A percentile compares a stretch with the other conserved stretches of the same genome.
These are phyloP conservation scores for Xenopus borealis DNA, from an alignment of 2,113 vertebrate species.

Conservation along the genomic window DNA sequence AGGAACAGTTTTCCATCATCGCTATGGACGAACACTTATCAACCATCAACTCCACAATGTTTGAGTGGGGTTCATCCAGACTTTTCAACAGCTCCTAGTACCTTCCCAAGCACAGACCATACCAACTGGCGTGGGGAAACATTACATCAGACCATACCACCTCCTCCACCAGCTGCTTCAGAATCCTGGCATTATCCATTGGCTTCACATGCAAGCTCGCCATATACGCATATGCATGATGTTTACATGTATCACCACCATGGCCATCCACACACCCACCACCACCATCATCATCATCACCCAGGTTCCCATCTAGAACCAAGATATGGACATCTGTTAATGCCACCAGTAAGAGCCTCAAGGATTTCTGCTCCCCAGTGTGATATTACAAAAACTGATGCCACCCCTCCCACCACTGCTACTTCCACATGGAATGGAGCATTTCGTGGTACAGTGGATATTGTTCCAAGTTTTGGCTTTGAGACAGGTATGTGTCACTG, in stretches of 20 bases:
- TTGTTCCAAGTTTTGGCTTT: constrained; percentile 74
- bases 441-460: constrained; percentile 86
- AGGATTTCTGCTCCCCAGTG: constrained; percentile 74
- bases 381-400: constrained; percentile 78
- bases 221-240: constrained; percentile 86
- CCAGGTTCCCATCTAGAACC: constrained; percentile 77
- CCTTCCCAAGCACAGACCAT: constrained; percentile 77
- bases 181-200: constrained; percentile 91
- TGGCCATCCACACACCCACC: constrained; percentile 69
- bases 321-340: constrained; percentile 82
- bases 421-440: constrained; percentile 80
- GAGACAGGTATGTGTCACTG: constrained; percentile 76
- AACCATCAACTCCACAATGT: constrained; percentile 76
- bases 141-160: constrained; percentile 77
- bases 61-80: constrained; percentile 80
- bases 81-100: constrained; percentile 74
- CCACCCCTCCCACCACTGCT: constrained; percentile 68
- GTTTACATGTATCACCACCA: constrained; percentile 83
- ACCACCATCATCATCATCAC: constrained; percentile 70
- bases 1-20: constrained; percentile 76
- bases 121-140: constrained; percentile 81
- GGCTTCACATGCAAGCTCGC: constrained; percentile 77
- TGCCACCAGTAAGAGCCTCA: constrained; percentile 75
- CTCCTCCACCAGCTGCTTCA: constrained; percentile 67
- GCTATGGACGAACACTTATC: constrained; percentile 85